phyloP scores from a whole-genome alignment of 2,113 vertebrate genomes.

The Coturnix japonica region DNA sequence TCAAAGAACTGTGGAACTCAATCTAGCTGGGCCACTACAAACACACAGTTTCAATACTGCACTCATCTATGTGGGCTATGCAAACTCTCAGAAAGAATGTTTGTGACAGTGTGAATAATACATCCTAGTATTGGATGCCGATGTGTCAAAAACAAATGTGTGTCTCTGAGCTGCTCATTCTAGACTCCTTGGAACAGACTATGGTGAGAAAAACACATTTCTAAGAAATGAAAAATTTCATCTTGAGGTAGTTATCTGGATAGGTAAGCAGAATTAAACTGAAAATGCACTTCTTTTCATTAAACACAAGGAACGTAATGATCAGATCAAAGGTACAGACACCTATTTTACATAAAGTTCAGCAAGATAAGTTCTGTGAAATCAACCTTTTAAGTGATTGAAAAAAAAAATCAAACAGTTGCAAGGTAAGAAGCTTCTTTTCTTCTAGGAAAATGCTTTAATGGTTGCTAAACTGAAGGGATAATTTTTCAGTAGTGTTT shows the following conservation, averaged over 20 bases:
- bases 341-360: background rate
- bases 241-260: background rate
- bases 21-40: background rate
- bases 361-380: background rate
- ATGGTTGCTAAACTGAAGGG: background rate
- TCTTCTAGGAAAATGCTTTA: background rate
- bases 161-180: background rate
- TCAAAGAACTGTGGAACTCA: too few species aligned
- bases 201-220: background rate
- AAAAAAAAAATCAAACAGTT: background rate
- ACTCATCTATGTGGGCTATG: background rate
- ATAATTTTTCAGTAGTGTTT: background rate
- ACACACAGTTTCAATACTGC: background rate
- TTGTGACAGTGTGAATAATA: background rate
- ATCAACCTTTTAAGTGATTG: background rate
- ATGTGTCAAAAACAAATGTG: background rate
- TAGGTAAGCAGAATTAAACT: background rate
- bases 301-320: background rate
- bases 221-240: background rate
- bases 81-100: background rate
- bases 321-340: background rate
- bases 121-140: background rate
- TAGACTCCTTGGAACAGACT: background rate
- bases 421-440: background rate
- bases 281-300: background rate